Percentiles rank a stretch among this genome's conserved stretches.
phyloP scores from a whole-genome alignment of 2,797 vertebrate genomes.

The Sylvilagus floridanus region DNA sequence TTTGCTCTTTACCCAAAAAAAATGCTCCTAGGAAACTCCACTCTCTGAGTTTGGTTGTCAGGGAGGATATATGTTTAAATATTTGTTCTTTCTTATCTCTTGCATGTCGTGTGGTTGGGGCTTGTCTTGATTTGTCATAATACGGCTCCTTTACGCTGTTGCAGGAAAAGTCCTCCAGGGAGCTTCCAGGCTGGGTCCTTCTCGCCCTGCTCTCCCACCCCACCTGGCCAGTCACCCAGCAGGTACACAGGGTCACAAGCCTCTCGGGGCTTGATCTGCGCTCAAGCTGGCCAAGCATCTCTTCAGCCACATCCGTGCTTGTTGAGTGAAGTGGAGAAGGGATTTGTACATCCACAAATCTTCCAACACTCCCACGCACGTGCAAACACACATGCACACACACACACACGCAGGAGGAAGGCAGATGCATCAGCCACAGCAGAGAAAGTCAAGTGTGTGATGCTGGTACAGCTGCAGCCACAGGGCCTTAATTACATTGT shows the following conservation, averaged over 20 bases:
- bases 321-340: background rate
- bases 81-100: background rate
- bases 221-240: slow-evolving; percentile 93
- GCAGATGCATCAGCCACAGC: background rate
- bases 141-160: slow-evolving; percentile 81
- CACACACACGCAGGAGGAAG: background rate
- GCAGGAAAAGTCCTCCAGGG: slow-evolving; percentile 92
- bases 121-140: slow-evolving; percentile 52
- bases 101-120: background rate
- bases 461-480: background rate
- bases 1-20: background rate
- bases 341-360: background rate
- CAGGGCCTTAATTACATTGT: slow-evolving; percentile 60
- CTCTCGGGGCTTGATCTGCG: background rate
- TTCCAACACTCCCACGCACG: background rate
- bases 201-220: slow-evolving; percentile 89
- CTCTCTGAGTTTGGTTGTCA: background rate
- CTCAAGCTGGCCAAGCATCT: background rate
- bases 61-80: background rate
- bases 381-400: background rate
- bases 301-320: background rate
- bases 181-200: slow-evolving; percentile 87
- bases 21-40: background rate
- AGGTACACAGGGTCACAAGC: slow-evolving; percentile 90
- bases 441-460: background rate